Evolutionary conservation across 2,113 vertebrate genomes (phyloP), one percentile per base, ranked within the genome.

Genomic region (Hippocampus barbouri): DNA sequence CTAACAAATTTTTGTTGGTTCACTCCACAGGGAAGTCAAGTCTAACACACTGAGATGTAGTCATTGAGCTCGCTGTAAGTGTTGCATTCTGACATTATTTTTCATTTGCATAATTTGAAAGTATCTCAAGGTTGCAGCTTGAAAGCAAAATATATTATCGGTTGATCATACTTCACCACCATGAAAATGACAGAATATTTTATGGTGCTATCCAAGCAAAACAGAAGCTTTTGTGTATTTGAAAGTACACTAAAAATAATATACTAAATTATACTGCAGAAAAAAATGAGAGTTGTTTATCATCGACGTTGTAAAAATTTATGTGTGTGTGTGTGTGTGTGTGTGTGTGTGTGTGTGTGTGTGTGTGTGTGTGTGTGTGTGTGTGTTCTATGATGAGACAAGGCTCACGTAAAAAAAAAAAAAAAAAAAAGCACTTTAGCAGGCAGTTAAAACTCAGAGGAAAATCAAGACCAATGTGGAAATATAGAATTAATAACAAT

Each of bases 381-480:
- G 43, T 3, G 43, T 45, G 43, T 14, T n/a, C 4, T 73, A 77
- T 47, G 79, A 67, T 75, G 72, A 85, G 76, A 81, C 82, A 90
- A 81, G 77, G 83, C 77, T 74, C 63, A 74, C 5, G 34, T 38
- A 1, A 38, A 1, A 38, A 81, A 84, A 77, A 38, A 1, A 38
- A 81, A 84, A 77, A 70, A 72, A 81, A 84, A 77, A 70, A 84
- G 18, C 87, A 75, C 41, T 67, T 51, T 90, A 86, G 90, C 77
- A 82, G 85, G 90, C 88, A 86, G 69, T 88, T 78, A 69, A 89
- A 90, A 86, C 79, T 69, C 76, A 45, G n/a, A 75, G 76, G 71
- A 85, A 92, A 91, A 91, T 81, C 83, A 86, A 90, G 87, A 88
- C 88, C 87, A 85, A 91, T 89, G 90, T 90, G 73, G 69, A 86